Evolutionary conservation across 1,140 invertebrate genomes (phyloP).

Genomic region (Drepana arcuata): DNA sequence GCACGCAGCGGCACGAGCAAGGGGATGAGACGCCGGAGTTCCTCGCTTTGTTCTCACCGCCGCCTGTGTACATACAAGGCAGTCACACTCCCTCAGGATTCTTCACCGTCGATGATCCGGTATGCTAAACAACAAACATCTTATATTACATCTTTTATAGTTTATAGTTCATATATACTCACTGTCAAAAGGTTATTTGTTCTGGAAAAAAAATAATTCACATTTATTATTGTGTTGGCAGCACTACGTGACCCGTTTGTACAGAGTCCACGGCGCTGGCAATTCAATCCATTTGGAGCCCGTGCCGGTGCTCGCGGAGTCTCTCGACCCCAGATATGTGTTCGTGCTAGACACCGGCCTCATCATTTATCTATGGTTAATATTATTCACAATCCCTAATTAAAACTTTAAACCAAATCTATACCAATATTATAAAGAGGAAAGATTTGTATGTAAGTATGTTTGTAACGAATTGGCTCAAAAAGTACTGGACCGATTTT

Average conservation of each 20-base stretch:
- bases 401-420: too few species aligned
- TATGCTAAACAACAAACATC: too few species aligned
- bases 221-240: too few species aligned
- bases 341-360: conserved; percentile 93
- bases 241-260: conserved; percentile 88
- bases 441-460: too few species aligned
- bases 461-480: too few species aligned
- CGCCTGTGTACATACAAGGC: conserved; percentile 97
- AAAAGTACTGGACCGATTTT: too few species aligned
- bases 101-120: conserved; percentile 95
- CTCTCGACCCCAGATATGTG: conserved; percentile 92
- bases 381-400: too few species aligned
- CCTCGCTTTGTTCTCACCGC: conserved; percentile 90
- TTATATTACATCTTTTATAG: too few species aligned
- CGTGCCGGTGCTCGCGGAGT: conserved; percentile 78
- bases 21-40: conserved; percentile 97
- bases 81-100: conserved; percentile 97
- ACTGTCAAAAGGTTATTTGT: too few species aligned
- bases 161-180: too few species aligned
- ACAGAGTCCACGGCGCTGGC: conserved; percentile 91
- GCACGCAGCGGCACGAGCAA: conserved; percentile 99
- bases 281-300: conserved; percentile 94
- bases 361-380: conserved; percentile 92
- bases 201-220: too few species aligned
- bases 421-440: too few species aligned